Conservation (phyloP, 2,113 vertebrate species). For the Phasianus colchicus region DNA sequence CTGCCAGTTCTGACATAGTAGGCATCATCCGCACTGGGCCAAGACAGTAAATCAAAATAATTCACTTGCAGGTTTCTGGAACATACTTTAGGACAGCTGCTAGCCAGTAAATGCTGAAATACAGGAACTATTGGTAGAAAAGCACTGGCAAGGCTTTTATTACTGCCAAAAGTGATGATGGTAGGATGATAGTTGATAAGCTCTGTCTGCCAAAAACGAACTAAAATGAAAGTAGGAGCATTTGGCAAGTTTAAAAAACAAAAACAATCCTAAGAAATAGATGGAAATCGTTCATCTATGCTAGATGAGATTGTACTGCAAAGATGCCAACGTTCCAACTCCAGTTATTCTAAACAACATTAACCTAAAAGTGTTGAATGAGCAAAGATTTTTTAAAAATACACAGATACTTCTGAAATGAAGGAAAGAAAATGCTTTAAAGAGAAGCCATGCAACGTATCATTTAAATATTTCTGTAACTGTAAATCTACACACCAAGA, state of each 20-base stretch:
- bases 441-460: background rate
- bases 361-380: background rate
- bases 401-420: background rate
- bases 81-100: slow-evolving; percentile 34
- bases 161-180: slow-evolving; percentile 4
- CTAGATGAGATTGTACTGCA: background rate
- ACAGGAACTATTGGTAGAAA: slow-evolving; percentile 32
- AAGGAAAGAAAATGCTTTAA: background rate
- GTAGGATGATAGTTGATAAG: background rate
- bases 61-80: slow-evolving; percentile 40
- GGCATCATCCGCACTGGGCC: slow-evolving; percentile 10
- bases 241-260: background rate
- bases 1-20: slow-evolving; percentile 37
- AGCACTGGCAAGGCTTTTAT: background rate
- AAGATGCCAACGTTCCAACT: background rate
- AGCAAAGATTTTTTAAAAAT: background rate
- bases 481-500: background rate
- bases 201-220: slow-evolving; percentile 21
- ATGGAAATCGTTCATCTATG: background rate
- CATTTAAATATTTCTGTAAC: background rate
- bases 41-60: slow-evolving; percentile 49
- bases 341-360: background rate
- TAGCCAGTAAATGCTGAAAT: slow-evolving; percentile 33
- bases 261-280: background rate
- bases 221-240: background rate